phyloP scores from a whole-genome alignment of 2,888 invertebrate species.

The Antitype chi region DNA sequence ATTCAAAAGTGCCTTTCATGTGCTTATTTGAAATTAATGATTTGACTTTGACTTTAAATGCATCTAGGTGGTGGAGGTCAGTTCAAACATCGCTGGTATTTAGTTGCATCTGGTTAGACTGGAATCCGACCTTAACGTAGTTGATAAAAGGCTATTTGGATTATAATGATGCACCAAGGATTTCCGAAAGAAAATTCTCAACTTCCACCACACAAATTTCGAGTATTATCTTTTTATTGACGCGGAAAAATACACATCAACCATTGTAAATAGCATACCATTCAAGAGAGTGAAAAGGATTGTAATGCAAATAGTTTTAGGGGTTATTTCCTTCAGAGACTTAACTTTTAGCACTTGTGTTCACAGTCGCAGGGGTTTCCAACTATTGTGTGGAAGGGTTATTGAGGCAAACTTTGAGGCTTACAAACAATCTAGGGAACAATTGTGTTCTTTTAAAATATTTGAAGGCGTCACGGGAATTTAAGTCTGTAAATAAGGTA shows the following conservation, averaged over 20 bases:
- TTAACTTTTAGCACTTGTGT: constrained; percentile 54
- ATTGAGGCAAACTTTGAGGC: constrained; percentile 50
- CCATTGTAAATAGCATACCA: constrained; percentile 27
- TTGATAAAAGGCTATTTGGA: too few relatives aligned
- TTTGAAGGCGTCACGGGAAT: constrained; percentile 18
- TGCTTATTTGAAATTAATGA: too few relatives aligned
- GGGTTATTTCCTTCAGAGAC: constrained; percentile 41
- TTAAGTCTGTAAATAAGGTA: neutral
- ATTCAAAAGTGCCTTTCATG: too few relatives aligned
- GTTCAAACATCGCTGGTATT: too few relatives aligned
- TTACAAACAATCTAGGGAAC: constrained; percentile 53
- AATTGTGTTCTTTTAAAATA: constrained; percentile 41
- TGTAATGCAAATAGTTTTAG: constrained; percentile 63
- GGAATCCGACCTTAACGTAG: too few relatives aligned
- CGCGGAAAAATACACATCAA: constrained; percentile 1
- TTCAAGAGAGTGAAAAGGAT: constrained; percentile 44
- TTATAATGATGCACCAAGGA: too few relatives aligned
- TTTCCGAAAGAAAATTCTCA: too few relatives aligned
- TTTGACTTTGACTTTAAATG: too few relatives aligned
- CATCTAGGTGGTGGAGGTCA: too few relatives aligned
- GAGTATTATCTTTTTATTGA: neutral
- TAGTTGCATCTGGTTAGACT: too few relatives aligned
- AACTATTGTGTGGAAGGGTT: constrained; percentile 51
- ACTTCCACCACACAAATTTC: too few relatives aligned
- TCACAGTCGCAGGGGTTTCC: constrained; percentile 33